Evolutionary conservation across 92 coral and sea anemone species (phyloP), one percentile per base, ranked within the genome.

Genomic region (Blastomussa wellsi): DNA sequence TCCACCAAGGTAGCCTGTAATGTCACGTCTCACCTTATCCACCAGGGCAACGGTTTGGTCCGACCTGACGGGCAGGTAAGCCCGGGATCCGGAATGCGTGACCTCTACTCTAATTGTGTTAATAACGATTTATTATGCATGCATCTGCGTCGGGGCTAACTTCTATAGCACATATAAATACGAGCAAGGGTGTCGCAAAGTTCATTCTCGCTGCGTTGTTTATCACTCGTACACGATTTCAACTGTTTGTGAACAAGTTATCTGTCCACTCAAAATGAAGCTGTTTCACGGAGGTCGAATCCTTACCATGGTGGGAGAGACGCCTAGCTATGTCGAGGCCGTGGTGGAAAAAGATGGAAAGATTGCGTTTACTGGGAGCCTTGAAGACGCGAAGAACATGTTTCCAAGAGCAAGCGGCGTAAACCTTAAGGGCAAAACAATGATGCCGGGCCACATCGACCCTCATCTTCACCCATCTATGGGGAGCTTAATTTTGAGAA

Each of bases 361-460:
- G 73, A 87, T 87, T 15, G 82, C 82, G 62, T 81, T 80, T 41
- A 82, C 81, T 59, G 90, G 90, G 26, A 60, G 76, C 71, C 86
- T 87, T 6, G 42, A 19, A 11, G 42, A 81, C 17, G 90, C 90
- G 28, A 49, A 35, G 48, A 36, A 11, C 17, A 22, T 65, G 28
- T 87, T 42, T 12, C 90, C 86, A 60, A 24, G 26, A 32, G 80
- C 65, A 7, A 44, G 24, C 35, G 53, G 53, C 29, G 24, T 70
- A 11, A 71, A 78, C 74, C 89, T 89, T 7, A 24, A 67, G 33
- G 89, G 91, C 32, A 52, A 33, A 62, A 51, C 55, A 69, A 78
- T 89, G 91, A 89, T 89, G 91, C 91, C 91, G 1, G 91, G 91
- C 8, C 88, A 83, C 44, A 89, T 89, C 48, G 91, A 89, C 79